Percentiles rank a stretch among this genome's conserved stretches.
phyloP scores from a whole-genome alignment of 1,140 invertebrate species.

The Callitettix versicolor region DNA sequence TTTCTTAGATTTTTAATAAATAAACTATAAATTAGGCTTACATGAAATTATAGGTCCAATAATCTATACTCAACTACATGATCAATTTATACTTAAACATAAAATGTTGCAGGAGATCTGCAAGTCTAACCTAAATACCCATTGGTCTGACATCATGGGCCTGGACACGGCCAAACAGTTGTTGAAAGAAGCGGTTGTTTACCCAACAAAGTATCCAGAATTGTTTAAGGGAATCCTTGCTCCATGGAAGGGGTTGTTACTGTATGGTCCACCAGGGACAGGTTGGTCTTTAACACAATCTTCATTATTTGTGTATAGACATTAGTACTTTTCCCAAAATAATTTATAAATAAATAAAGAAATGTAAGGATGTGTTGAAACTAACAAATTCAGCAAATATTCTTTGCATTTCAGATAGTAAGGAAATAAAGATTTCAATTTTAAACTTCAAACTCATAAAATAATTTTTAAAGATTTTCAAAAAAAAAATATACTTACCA shows the following conservation, averaged over 20 bases:
- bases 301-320: background rate
- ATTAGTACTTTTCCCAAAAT: background rate
- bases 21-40: too few relatives aligned
- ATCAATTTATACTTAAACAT: too few relatives aligned
- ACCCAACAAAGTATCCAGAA: constrained; percentile 74
- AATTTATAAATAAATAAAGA: background rate
- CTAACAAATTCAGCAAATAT: background rate
- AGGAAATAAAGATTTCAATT: too few relatives aligned
- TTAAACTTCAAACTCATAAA: too few relatives aligned
- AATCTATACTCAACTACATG: too few relatives aligned
- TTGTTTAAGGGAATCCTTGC: constrained; percentile 66
- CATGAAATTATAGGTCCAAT: too few relatives aligned
- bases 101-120: constrained; percentile 54
- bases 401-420: background rate
- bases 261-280: constrained; percentile 78
- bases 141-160: constrained; percentile 63
- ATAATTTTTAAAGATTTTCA: too few relatives aligned
- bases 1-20: too few relatives aligned
- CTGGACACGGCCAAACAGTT: constrained; percentile 67
- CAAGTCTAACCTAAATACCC: constrained; percentile 46
- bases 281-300: too few relatives aligned
- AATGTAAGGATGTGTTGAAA: background rate
- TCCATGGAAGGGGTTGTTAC: constrained; percentile 63
- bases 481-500: too few relatives aligned
- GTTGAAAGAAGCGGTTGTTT: constrained; percentile 82